These are phyloP conservation scores for Indicator indicator DNA, from an alignment of 2,113 vertebrate species.

Conservation along the genomic window DNA sequence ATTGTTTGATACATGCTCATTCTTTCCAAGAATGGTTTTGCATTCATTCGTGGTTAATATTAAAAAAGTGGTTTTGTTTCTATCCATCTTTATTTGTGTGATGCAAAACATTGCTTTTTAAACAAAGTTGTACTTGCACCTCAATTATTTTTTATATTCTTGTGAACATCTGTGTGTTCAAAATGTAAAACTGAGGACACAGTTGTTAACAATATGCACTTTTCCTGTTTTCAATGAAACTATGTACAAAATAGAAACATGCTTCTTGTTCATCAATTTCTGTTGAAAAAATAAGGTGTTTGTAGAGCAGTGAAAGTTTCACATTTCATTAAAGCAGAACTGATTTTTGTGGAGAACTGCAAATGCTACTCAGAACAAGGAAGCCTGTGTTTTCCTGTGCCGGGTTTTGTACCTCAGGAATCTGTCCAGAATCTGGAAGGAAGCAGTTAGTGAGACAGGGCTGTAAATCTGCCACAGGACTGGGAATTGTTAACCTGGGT, in stretches of 20 bases:
- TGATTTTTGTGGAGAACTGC: slow-evolving; percentile 40
- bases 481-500: slow-evolving; percentile 71
- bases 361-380: slow-evolving; percentile 57
- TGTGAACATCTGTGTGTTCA: background rate
- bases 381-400: slow-evolving; percentile 61
- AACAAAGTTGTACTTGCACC: background rate
- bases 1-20: background rate
- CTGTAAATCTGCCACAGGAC: slow-evolving; percentile 65
- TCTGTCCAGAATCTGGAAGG: slow-evolving; percentile 68
- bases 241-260: background rate
- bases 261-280: background rate
- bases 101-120: background rate
- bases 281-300: slow-evolving; percentile 28
- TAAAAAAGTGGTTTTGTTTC: background rate
- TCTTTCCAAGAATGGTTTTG: background rate
- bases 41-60: background rate
- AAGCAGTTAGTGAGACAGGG: slow-evolving; percentile 65
- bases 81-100: background rate
- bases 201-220: background rate
- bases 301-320: slow-evolving; percentile 38
- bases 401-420: slow-evolving; percentile 52
- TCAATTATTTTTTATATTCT: background rate
- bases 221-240: background rate
- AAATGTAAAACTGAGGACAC: background rate
- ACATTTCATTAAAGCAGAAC: slow-evolving; percentile 34